Evolutionary conservation across 2,113 vertebrate species (phyloP), one percentile per base, ranked within the genome.

Genomic region (Sinosuthora webbiana): DNA sequence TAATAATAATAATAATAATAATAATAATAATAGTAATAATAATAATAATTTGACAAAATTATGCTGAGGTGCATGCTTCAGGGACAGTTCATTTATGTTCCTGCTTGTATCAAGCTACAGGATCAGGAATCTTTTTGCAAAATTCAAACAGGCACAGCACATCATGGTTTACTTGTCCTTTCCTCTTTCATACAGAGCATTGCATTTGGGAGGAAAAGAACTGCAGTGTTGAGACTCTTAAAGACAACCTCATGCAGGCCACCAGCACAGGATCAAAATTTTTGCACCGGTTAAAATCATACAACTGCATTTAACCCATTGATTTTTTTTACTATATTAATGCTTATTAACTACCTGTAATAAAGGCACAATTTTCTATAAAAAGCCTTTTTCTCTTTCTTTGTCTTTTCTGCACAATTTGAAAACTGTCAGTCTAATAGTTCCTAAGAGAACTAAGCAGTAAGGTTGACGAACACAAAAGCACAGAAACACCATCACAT

Each of bases 391-490:
- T 94, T 90, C 71, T 75, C 93, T 95, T 92, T 83, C 93, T 95
- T 97, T 93, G 94, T 92, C 91, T 96, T 96, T 90, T 79, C 95
- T 87, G 84, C 75, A 93, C 67, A 93, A 88, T 96, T 89, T 94
- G 79, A 94, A 96, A 94, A 89, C 93, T 89, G 82, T 95, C 97
- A 94, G 90, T 75, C 42, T 94, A 93, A 97, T 75, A 94, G 97
- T 97, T 95, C 96, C 97, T 97, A 90, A 88, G 96, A 97, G 96
- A 97, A 96, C 96, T 89, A 73, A 92, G 94, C 93, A 71, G 92
- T 15, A 79, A 92, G 92, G 96, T 27, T 89, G 96, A 91, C 1
- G 95, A 97, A 90, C 96, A 97, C 97, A 97, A 95, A 97, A 95
- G 96, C 96, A 86, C 4, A 81, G 93, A 84, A 95, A 97, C 96